A percentile compares a stretch with the other conserved stretches of the same genome.
Evolutionary conservation across 2,113 vertebrate species (phyloP).

Genomic region (Macquaria ambigua): DNA sequence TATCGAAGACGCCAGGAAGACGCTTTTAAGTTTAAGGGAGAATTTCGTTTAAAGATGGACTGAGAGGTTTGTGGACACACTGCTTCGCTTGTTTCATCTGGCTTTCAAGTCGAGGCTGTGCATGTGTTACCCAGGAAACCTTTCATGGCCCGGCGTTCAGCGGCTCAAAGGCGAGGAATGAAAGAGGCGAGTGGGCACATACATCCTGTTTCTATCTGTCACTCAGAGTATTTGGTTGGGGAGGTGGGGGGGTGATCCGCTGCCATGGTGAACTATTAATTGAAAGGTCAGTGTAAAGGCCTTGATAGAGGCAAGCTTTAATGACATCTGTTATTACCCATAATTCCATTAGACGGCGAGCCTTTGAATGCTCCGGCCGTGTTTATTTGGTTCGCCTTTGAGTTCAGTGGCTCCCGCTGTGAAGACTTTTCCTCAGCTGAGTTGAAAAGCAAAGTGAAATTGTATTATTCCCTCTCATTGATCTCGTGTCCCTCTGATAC

Average conservation of each 20-base stretch:
- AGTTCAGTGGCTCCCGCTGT: slow-evolving; percentile 14
- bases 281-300: slow-evolving; percentile 57
- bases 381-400: slow-evolving; percentile 21
- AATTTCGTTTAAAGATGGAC: not conserved
- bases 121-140: slow-evolving; percentile 64
- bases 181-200: slow-evolving; percentile 51
- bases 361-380: slow-evolving; percentile 34
- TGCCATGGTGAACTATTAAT: slow-evolving; percentile 56
- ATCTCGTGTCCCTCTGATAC: not conserved
- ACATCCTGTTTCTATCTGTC: slow-evolving; percentile 14
- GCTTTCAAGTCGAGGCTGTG: slow-evolving; percentile 49
- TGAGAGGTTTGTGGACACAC: slow-evolving; percentile 8
- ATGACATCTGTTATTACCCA: slow-evolving; percentile 53
- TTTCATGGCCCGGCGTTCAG: slow-evolving; percentile 45
- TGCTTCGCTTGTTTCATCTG: slow-evolving; percentile 31
- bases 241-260: not conserved
- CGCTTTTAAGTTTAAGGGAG: not conserved
- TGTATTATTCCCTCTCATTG: slow-evolving; percentile 41
- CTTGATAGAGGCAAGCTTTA: slow-evolving; percentile 44
- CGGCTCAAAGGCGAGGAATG: slow-evolving; percentile 48
- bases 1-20: not conserved
- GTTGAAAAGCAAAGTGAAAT: slow-evolving; percentile 41
- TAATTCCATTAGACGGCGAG: slow-evolving; percentile 51
- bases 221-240: not conserved
- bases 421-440: not conserved